These are phyloP conservation scores for Drosophila demipolita DNA, from an alignment of 2,888 invertebrate genomes.

Conservation along the genomic window DNA sequence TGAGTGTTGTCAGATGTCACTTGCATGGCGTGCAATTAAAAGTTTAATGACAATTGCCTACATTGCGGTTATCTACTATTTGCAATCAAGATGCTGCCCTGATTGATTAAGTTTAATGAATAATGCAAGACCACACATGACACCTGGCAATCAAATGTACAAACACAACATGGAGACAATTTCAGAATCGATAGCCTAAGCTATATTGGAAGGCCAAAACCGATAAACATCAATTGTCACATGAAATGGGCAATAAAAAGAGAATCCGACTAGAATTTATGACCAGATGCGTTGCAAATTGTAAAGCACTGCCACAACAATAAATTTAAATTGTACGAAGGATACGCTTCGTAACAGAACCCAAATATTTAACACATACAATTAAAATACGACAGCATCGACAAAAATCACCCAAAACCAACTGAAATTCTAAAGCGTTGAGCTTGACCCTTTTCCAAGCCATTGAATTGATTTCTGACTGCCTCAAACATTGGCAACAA, in stretches of 20 bases:
- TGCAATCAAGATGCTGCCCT: conserved; percentile 39
- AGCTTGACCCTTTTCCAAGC: conserved; percentile 74
- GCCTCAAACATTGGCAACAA: conserved; percentile 22
- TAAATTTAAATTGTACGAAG: conserved; percentile 58
- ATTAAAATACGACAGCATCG: conserved; percentile 71
- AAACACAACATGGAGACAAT: conserved; percentile 21
- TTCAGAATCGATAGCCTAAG: conserved; percentile 29
- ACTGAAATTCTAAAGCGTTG: conserved; percentile 35
- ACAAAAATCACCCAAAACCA: conserved; percentile 40
- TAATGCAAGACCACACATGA: conserved; percentile 55
- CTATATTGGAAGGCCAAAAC: conserved; percentile 13
- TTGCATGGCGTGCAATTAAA: conserved; percentile 70
- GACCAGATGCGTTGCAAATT: conserved; percentile 44
- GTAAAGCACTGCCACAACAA: conserved; percentile 47
- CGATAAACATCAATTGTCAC: conserved; percentile 65
- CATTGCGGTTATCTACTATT: conserved; percentile 57
- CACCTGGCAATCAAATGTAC: conserved; percentile 57
- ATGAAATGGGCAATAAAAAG: conserved; percentile 20
- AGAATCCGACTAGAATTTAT: conserved; percentile 56
- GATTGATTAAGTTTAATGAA: conserved; percentile 71
- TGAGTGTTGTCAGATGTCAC: conserved; percentile 66
- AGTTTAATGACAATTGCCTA: conserved; percentile 65
- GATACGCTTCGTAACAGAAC: conserved; percentile 13
- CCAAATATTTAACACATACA: conserved; percentile 73
- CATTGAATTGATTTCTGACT: conserved; percentile 69